Evolutionary conservation across 2,888 invertebrate species (phyloP).

Genomic region (Itoplectis maculator): DNA sequence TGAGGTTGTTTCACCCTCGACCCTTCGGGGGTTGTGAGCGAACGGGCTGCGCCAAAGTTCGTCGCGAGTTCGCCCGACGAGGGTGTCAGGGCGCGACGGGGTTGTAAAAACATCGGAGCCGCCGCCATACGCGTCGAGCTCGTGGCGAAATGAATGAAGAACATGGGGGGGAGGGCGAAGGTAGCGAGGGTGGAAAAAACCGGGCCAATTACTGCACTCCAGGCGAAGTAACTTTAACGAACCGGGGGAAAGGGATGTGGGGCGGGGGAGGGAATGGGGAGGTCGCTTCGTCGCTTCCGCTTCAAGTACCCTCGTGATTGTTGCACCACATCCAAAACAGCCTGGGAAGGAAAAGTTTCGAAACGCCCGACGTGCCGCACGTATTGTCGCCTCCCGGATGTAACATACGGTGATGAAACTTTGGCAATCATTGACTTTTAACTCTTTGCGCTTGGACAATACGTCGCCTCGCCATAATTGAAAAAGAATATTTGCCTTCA

Average conservation of each 20-base stretch:
- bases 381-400: slow-evolving; percentile 27
- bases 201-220: slow-evolving; percentile 60
- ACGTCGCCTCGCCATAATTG: not conserved
- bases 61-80: not conserved
- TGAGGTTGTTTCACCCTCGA: slow-evolving; percentile 39
- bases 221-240: slow-evolving; percentile 61
- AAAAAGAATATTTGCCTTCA: not conserved
- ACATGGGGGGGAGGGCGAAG: slow-evolving; percentile 14
- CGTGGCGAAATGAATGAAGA: slow-evolving; percentile 41
- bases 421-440: slow-evolving; percentile 29
- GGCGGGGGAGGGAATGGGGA: too few relatives aligned
- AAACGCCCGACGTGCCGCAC: not conserved
- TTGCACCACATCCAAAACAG: slow-evolving; percentile 45
- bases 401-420: slow-evolving; percentile 33
- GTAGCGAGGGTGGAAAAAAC: slow-evolving; percentile 22
- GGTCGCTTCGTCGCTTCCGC: slow-evolving; percentile 47
- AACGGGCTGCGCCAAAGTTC: slow-evolving; percentile 13
- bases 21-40: not conserved
- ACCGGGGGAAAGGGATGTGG: slow-evolving; percentile 21
- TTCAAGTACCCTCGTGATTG: slow-evolving; percentile 50
- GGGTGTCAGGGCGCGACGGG: not conserved
- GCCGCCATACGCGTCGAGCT: slow-evolving; percentile 24
- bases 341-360: slow-evolving; percentile 32
- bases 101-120: slow-evolving; percentile 9
- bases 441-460: not conserved